Evolutionary conservation across 2,888 invertebrate genomes (phyloP).

Genomic region (Ceriagrion tenellum): DNA sequence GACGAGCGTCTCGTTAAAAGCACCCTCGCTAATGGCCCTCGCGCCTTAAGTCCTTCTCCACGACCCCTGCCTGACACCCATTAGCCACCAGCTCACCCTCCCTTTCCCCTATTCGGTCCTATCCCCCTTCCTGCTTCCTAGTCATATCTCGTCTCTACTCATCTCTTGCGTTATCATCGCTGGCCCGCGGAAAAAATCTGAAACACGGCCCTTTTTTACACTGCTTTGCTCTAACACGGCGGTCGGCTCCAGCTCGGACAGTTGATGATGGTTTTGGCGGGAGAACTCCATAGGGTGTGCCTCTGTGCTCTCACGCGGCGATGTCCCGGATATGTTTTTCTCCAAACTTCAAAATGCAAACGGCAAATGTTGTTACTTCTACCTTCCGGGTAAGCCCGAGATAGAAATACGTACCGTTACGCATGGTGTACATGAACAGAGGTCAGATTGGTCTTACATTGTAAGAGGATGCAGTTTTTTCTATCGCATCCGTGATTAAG

Average conservation of each 20-base stretch:
- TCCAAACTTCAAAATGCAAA: no score
- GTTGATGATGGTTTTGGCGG: neutral
- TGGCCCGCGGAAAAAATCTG: neutral
- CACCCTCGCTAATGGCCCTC: neutral
- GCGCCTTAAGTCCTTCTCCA: neutral
- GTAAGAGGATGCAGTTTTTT: neutral
- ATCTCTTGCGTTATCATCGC: neutral
- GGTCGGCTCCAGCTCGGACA: neutral
- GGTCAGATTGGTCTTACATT: no score
- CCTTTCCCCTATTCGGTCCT: no score
- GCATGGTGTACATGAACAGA: no score
- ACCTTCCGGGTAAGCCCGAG: no score
- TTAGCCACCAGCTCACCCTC: neutral
- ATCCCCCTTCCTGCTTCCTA: neutral
- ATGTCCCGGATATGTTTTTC: no score
- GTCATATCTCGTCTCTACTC: neutral
- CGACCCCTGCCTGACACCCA: neutral
- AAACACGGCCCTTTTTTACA: neutral
- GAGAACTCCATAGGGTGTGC: no score
- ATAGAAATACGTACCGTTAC: no score
- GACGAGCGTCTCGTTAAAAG: constrained; percentile 17
- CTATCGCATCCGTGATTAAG: no score
- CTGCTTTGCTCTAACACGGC: neutral
- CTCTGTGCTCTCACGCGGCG: no score
- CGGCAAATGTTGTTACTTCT: no score